A percentile compares a stretch with the other conserved stretches of the same genome.
These are phyloP conservation scores for Seira ritae DNA, from an alignment of 2,888 invertebrate genomes.

Conservation along the genomic window DNA sequence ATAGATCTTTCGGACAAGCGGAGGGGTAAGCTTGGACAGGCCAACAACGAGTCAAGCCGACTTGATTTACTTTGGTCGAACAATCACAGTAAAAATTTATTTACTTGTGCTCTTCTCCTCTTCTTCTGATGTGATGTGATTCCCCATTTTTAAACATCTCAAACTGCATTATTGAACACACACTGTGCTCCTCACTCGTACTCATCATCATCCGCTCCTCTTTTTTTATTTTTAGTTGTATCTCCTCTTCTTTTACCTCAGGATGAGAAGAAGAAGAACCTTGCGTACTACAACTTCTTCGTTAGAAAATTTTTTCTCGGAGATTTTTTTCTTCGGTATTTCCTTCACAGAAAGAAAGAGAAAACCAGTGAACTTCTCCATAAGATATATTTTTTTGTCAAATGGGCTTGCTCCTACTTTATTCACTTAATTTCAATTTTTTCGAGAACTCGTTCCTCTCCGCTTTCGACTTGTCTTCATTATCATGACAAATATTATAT, in stretches of 20 bases:
- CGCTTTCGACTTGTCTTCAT: constrained; percentile 1
- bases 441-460: neutral
- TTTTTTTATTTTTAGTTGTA: no score
- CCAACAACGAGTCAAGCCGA: constrained; percentile 15
- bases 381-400: constrained; percentile 1
- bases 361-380: neutral
- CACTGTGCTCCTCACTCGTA: neutral
- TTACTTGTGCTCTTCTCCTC: constrained; percentile 44
- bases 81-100: constrained; percentile 54
- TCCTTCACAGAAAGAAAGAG: neutral
- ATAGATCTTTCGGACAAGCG: constrained; percentile 61
- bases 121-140: neutral
- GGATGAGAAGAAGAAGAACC: no score
- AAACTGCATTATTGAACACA: constrained; percentile 19
- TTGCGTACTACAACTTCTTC: neutral
- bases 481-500: constrained; percentile 19
- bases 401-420: neutral
- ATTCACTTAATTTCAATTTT: no score
- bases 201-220: no score
- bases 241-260: no score
- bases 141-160: no score
- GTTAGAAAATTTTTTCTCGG: neutral
- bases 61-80: constrained; percentile 62
- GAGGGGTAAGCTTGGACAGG: constrained; percentile 56
- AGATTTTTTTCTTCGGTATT: constrained; percentile 7